Base-by-base conservation (phyloP, 1,140 invertebrate genomes). In the Brevipalpus yothersi region DNA sequence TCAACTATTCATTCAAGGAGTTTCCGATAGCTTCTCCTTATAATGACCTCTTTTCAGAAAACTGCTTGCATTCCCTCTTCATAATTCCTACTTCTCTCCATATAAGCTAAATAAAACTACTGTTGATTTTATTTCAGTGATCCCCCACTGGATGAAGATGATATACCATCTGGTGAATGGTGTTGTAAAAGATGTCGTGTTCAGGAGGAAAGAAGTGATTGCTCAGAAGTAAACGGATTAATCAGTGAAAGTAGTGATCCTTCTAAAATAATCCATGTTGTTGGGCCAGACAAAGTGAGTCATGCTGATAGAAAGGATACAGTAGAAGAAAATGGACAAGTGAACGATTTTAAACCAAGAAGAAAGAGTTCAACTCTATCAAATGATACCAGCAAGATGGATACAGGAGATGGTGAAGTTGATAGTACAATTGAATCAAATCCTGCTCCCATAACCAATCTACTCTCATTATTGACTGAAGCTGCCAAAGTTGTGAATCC, bases 81-180 rank as follows among this genome's bases (percentile, higher is more conserved):
- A n/a, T 60, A 8, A 42, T 42, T 49, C 56, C 41, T 61, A 43
- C 53, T 42, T 42, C 31, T 31, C 31, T 31, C 31, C 31, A 5
- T 3, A 31, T 31, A 5, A 31, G 31, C 31, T 31, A 31, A 31
- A 31, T 72, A 31, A 31, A 2, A 31, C 31, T 31, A 31, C 31
- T 31, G 31, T 31, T 31, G 31, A 31, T 31, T 45, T 45, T 10
- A 17, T 45, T 73, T 51, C 66, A 89, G 86, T 75, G 84, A 92
- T 74, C 89, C 88, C 15, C 87, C 89, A 4, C 70, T 94, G 47
- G 82, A 84, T 62, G 82, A 86, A 67, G 79, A 81, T 62, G 85
- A 91, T 70, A 83, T 92, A 64, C 88, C 88, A n/a, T 75, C 78
- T 64, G 88, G 87, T 0, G 80, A 88, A 69, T 93, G 87, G 88